These are phyloP conservation scores for Leuctra nigra DNA, from an alignment of 2,888 invertebrate species.

Conservation along the genomic window DNA sequence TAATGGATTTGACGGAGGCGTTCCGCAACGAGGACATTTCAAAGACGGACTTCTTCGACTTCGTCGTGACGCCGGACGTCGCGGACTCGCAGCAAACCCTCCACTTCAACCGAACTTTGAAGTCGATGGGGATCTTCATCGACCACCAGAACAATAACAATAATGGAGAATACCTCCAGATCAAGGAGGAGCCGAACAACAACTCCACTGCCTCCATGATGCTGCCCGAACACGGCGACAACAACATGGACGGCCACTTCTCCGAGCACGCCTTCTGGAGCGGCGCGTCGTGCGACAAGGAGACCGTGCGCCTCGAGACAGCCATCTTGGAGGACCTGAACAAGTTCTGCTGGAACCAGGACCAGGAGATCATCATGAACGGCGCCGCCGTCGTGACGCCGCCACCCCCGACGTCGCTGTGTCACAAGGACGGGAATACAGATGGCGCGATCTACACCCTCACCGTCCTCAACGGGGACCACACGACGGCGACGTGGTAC, in stretches of 20 bases:
- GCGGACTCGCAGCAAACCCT: constrained; percentile 53
- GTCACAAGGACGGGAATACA: too few relatives aligned
- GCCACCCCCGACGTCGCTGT: neutral
- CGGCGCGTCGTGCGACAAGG: constrained; percentile 48
- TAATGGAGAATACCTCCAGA: constrained; percentile 37
- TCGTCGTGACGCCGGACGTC: constrained; percentile 74
- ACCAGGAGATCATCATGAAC: constrained; percentile 47
- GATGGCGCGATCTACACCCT: constrained; percentile 79
- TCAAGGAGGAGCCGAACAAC: constrained; percentile 46
- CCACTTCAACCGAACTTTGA: constrained; percentile 61
- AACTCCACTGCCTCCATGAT: constrained; percentile 45
- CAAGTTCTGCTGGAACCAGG: constrained; percentile 74
- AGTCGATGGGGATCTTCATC: constrained; percentile 59
- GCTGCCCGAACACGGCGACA: constrained; percentile 18
- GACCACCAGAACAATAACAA: constrained; percentile 46
- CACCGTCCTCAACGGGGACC: constrained; percentile 74
- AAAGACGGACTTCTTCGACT: constrained; percentile 85
- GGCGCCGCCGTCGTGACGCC: neutral
- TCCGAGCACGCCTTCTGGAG: constrained; percentile 24
- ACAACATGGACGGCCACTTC: constrained; percentile 54
- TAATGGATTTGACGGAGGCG: neutral
- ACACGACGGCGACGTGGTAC: constrained; percentile 39
- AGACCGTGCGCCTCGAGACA: constrained; percentile 61
- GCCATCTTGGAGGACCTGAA: constrained; percentile 78
- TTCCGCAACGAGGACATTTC: constrained; percentile 59